Base-by-base conservation (phyloP, 1,140 invertebrate genomes). In the Caenorhabditis latens region DNA sequence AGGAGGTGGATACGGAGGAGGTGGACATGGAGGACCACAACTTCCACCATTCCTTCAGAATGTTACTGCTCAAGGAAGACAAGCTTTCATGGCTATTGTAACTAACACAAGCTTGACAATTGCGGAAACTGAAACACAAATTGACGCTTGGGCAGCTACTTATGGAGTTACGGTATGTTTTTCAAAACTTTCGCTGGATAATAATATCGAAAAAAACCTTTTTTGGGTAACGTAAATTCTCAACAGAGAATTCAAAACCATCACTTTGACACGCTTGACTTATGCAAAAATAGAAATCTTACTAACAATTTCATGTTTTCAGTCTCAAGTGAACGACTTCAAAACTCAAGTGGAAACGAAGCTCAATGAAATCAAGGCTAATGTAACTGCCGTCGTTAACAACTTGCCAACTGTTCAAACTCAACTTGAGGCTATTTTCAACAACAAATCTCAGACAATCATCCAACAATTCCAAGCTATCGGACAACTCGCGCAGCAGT, bases 21-120 rank as follows among this genome's bases (percentile, higher is more conserved):
- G 65, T 21, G 71, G 71, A 21, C 46, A 24, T 48, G 71, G 71
- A 50, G 46, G 71, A 24, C 46, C 43, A 32, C 71, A 16, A 79
- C 71, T 79, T 53, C 71, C 71, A 79, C 71, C 71, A 79, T 79
- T 79, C 71, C 71, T 79, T 53, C 71, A 79, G 21, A 79, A 79
- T 79, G 46, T 79, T 13, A 79, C 71, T n/a, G 13, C 71, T 79
- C 46, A 79, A 79, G 71, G 71, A 79, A 79, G 71, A 79, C 43
- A 79, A 50, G 71, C 71, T n/a, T 79, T 79, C 71, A 43, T 79
- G 7, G 71, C 43, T 79, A 79, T 79, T 53, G 71, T 79, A 11
- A 50, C 21, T 6, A 79, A 79, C n/a, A 50, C 71, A 13, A 79
- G 43, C 14, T 24, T 79, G 46, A 79, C 71, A 13, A 79, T 79